Conservation (phyloP, 2,113 vertebrate genomes). For the Ceratotherium simum region DNA sequence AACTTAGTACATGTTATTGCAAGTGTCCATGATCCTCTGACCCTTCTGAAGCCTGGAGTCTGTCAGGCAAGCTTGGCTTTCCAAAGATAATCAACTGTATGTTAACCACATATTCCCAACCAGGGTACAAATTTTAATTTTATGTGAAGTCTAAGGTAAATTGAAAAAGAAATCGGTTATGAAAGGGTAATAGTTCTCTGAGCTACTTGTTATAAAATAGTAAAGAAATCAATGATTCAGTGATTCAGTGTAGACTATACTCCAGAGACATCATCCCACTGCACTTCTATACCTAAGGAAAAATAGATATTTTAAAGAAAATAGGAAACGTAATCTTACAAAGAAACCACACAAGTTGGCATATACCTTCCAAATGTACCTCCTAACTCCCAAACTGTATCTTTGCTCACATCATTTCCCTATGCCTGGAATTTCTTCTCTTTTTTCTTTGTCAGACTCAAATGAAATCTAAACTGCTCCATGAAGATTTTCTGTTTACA, state of each 20-base stretch:
- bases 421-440: neutral
- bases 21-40: neutral
- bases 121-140: neutral
- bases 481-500: slow-evolving; percentile 7
- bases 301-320: slow-evolving; percentile 20
- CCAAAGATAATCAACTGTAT: neutral
- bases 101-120: neutral
- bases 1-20: neutral
- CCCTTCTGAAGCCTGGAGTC: neutral
- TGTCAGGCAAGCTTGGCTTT: neutral
- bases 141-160: slow-evolving; percentile 23
- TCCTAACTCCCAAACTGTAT: neutral
- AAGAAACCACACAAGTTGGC: neutral
- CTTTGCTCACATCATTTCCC: neutral
- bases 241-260: neutral
- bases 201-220: slow-evolving; percentile 33
- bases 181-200: slow-evolving; percentile 20
- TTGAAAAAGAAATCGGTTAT: slow-evolving; percentile 25
- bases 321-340: neutral
- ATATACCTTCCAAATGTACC: neutral
- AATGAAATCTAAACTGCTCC: neutral
- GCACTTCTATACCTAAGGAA: neutral
- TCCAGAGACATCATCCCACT: neutral
- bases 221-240: neutral
- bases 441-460: neutral